Percentiles rank a stretch among this genome's conserved stretches.
These are phyloP conservation scores for Macrocentrus cingulum DNA, from an alignment of 1,140 invertebrate genomes.

Conservation along the genomic window DNA sequence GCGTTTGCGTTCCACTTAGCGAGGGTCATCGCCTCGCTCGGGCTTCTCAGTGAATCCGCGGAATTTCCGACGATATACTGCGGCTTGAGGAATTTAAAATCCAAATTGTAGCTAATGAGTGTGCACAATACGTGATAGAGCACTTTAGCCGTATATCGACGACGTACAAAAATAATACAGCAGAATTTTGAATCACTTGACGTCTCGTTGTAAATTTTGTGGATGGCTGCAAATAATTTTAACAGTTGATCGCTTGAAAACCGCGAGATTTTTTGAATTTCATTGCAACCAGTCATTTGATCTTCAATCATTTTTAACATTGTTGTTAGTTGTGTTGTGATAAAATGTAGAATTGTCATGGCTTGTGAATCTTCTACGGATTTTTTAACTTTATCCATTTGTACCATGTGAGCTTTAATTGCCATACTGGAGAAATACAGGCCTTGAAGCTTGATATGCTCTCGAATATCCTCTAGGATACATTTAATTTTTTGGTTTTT, in stretches of 20 bases:
- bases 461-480: conserved; percentile 51
- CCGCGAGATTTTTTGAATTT: conserved; percentile 42
- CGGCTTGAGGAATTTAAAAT: conserved; percentile 64
- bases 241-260: conserved; percentile 64
- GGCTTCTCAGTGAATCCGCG: conserved; percentile 60
- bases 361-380: conserved; percentile 24
- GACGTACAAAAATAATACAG: conserved; percentile 80
- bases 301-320: conserved; percentile 45
- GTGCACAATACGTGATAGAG: conserved; percentile 72
- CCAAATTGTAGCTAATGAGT: conserved; percentile 52
- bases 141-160: conserved; percentile 75
- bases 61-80: conserved; percentile 73
- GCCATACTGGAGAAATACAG: conserved; percentile 63
- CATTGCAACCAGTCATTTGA: conserved; percentile 37
- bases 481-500: conserved; percentile 53
- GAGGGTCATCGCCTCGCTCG: conserved; percentile 60
- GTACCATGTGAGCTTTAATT: conserved; percentile 62
- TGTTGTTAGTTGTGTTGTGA: conserved; percentile 40
- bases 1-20: conserved; percentile 65
- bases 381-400: conserved; percentile 57
- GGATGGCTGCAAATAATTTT: conserved; percentile 62
- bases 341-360: conserved; percentile 31
- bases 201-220: conserved; percentile 52
- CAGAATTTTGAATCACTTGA: conserved; percentile 60
- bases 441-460: conserved; percentile 57